Conservation (phyloP, 1,140 invertebrate genomes). For the Hesperophylax magnus region DNA sequence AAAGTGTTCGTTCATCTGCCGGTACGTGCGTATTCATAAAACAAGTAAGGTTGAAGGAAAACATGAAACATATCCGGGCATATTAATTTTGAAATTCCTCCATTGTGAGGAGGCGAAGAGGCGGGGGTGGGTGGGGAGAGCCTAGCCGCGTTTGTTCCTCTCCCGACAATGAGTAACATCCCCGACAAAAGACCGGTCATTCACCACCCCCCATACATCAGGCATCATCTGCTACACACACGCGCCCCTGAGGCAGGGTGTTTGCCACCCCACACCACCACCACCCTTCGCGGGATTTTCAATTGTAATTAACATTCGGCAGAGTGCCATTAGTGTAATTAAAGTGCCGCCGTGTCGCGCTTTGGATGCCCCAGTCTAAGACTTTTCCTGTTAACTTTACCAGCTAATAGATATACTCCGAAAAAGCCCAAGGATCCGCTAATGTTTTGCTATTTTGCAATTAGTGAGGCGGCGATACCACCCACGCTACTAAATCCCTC, state of each 20-base stretch:
- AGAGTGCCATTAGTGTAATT: slow-evolving; percentile 81
- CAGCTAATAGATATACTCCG: slow-evolving; percentile 12
- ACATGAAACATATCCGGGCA: slow-evolving; percentile 18
- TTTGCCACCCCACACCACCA: slow-evolving; percentile 58
- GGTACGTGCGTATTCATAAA: too few relatives aligned
- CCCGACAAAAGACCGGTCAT: slow-evolving; percentile 40
- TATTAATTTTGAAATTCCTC: slow-evolving; percentile 39
- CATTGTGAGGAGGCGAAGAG: slow-evolving; percentile 5
- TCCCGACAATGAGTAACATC: slow-evolving; percentile 42
- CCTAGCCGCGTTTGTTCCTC: slow-evolving; percentile 31
- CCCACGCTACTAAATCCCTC: background rate
- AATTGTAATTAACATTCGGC: slow-evolving; percentile 82
- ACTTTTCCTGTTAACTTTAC: slow-evolving; percentile 13
- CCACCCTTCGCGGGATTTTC: slow-evolving; percentile 68
- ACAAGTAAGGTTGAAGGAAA: background rate
- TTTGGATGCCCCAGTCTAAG: slow-evolving; percentile 22
- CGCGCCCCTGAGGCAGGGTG: slow-evolving; percentile 58
- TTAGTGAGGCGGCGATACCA: slow-evolving; percentile 35
- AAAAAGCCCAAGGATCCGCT: slow-evolving; percentile 31
- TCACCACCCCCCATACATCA: slow-evolving; percentile 49
- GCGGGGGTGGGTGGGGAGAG: background rate
- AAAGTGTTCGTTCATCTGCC: too few relatives aligned
- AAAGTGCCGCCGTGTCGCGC: slow-evolving; percentile 72
- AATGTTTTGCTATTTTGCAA: slow-evolving; percentile 51
- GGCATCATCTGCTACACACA: slow-evolving; percentile 63